A percentile compares a stretch with the other conserved stretches of the same genome.
These are phyloP conservation scores for Corella eumyota DNA, from an alignment of 23 tunicate genomes.

Conservation along the genomic window DNA sequence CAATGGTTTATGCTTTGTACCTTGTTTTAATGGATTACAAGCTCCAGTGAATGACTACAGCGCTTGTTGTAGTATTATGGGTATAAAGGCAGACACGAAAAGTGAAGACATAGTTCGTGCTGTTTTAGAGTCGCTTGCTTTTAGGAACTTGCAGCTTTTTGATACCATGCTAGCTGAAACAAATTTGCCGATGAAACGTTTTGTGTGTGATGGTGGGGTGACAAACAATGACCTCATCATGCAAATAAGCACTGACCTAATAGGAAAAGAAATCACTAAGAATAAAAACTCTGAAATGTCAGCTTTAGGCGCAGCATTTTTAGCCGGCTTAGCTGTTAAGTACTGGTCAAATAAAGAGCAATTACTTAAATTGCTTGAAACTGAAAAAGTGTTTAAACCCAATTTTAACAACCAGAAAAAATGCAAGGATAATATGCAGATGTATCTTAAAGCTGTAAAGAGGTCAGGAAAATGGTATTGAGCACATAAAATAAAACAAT, in stretches of 20 bases:
- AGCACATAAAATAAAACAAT: too few relatives aligned
- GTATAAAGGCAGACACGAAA: constrained; percentile 41
- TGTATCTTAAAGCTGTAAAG: constrained; percentile 47
- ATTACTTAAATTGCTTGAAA: constrained; percentile 7
- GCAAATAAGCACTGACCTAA: constrained; percentile 53
- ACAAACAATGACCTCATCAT: constrained; percentile 50
- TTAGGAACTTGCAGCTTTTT: constrained; percentile 53
- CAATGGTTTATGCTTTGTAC: constrained; percentile 73
- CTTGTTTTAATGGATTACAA: constrained; percentile 81
- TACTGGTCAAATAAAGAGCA: constrained; percentile 54
- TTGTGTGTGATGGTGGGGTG: constrained; percentile 94
- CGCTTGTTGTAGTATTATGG: constrained; percentile 91
- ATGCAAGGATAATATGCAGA: constrained; percentile 24
- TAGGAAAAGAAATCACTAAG: constrained; percentile 18
- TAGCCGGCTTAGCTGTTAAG: constrained; percentile 75
- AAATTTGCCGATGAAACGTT: constrained; percentile 21
- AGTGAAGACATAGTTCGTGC: constrained; percentile 61
- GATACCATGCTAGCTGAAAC: constrained; percentile 60
- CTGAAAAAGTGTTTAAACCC: constrained; percentile 13
- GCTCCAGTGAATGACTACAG: constrained; percentile 80
- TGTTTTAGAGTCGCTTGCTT: constrained; percentile 81
- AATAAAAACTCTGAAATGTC: constrained; percentile 60
- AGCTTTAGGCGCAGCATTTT: constrained; percentile 80
- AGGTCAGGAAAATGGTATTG: constrained; percentile 66
- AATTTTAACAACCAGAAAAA: constrained; percentile 12